Percentiles rank a stretch among this genome's conserved stretches.
Evolutionary conservation across 37 sponge, comb jelly and placozoan species (phyloP).

Genomic region (Amphimedon queenslandica): DNA sequence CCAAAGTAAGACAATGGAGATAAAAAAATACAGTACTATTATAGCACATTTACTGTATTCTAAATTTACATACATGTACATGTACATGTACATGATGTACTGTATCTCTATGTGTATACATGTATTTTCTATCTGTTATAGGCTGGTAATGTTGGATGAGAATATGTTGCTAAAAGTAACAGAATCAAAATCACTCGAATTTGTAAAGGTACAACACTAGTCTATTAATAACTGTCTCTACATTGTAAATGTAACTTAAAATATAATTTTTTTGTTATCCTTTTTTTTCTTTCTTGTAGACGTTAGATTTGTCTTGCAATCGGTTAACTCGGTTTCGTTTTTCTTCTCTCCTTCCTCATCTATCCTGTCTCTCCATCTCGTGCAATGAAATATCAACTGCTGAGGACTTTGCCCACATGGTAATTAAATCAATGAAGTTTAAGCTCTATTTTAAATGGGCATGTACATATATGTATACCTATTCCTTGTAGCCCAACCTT

Average conservation of each 20-base stretch:
- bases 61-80: constrained; percentile 9
- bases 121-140: neutral
- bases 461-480: constrained; percentile 1
- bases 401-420: constrained; percentile 66
- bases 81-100: constrained; percentile 16
- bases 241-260: neutral
- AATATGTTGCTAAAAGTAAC: constrained; percentile 13
- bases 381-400: constrained; percentile 52
- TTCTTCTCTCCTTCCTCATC: constrained; percentile 22
- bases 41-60: neutral
- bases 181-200: neutral
- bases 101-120: constrained; percentile 15
- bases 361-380: constrained; percentile 46
- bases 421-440: constrained; percentile 11
- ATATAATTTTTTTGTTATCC: neutral
- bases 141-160: constrained; percentile 42
- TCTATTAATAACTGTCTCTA: neutral
- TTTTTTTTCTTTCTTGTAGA: constrained; percentile 11
- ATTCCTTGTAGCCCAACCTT: constrained; percentile 43
- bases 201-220: constrained; percentile 18
- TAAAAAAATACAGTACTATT: neutral
- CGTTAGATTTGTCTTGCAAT: constrained; percentile 52
- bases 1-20: neutral
- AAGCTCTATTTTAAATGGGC: neutral
- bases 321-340: constrained; percentile 60